Evolutionary conservation across 2,888 invertebrate species (phyloP).

Genomic region (Eupithecia dodoneata): DNA sequence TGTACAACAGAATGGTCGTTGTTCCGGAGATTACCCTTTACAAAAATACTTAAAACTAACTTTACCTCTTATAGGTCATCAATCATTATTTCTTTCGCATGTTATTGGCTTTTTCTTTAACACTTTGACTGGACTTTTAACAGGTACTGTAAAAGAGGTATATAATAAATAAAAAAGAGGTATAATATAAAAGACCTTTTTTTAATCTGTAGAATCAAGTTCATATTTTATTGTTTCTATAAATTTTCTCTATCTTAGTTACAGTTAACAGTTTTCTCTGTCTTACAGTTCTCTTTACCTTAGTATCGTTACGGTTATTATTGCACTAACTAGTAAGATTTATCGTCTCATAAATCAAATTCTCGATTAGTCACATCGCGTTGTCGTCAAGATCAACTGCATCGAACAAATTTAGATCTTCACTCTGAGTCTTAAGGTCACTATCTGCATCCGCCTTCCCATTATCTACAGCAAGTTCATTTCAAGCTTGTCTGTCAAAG

Average conservation of each 20-base stretch:
- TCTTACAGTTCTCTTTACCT: neutral
- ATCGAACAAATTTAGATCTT: slow-evolving; percentile 15
- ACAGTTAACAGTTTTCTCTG: no score
- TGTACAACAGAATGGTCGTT: neutral
- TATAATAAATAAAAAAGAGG: neutral
- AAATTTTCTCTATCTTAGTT: neutral
- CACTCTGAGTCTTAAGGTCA: slow-evolving; percentile 14
- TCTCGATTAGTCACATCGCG: slow-evolving; percentile 25
- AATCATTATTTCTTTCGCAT: neutral
- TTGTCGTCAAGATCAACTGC: slow-evolving; percentile 10
- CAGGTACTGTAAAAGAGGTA: neutral
- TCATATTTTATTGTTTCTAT: neutral
- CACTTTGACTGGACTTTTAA: no score
- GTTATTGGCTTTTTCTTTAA: neutral
- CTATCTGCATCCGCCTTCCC: slow-evolving; percentile 7
- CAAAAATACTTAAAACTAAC: neutral
- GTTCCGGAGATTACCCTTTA: neutral
- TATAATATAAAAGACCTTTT: no score
- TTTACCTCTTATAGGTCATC: neutral
- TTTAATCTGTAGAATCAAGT: no score
- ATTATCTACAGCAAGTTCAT: slow-evolving; percentile 10
- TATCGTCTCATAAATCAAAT: slow-evolving; percentile 13
- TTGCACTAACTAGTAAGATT: slow-evolving; percentile 12
- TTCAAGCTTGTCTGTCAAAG: slow-evolving; percentile 24
- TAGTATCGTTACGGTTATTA: neutral